phyloP scores from a whole-genome alignment of 2,113 vertebrate species.

The Ammodytes marinus region DNA sequence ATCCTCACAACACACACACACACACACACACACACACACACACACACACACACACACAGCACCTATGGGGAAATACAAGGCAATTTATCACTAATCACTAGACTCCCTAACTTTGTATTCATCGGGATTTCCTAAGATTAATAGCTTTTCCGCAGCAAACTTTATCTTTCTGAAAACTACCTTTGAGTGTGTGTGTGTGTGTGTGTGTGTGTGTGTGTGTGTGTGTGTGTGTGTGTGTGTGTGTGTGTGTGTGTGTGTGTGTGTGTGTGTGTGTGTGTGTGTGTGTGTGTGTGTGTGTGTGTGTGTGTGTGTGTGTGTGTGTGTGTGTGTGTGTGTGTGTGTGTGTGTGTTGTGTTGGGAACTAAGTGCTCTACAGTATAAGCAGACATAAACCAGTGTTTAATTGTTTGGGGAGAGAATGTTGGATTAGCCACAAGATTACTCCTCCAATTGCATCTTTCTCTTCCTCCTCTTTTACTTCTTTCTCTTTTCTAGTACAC shows the following conservation, averaged over 20 bases:
- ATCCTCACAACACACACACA: constrained; percentile 18
- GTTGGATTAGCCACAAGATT: constrained; percentile 67
- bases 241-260: too few species aligned
- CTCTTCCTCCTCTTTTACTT: constrained; percentile 26
- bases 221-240: too few species aligned
- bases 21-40: constrained; percentile 9
- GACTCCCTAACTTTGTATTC: constrained; percentile 78
- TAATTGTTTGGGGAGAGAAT: constrained; percentile 74
- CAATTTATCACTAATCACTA: constrained; percentile 81
- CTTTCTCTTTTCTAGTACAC: constrained; percentile 27
- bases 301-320: too few species aligned
- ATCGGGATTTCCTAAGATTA: constrained; percentile 80
- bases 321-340: background rate
- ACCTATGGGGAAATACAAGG: constrained; percentile 75
- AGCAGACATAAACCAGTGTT: constrained; percentile 74
- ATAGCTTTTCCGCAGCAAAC: constrained; percentile 76
- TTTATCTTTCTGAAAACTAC: constrained; percentile 62
- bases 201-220: background rate
- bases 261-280: too few species aligned
- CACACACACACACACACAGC: constrained; percentile 53
- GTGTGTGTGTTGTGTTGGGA: constrained; percentile 38
- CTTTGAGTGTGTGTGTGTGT: constrained; percentile 37
- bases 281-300: too few species aligned
- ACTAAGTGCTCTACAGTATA: constrained; percentile 49
- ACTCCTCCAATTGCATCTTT: constrained; percentile 45